Conservation (phyloP, 1,140 invertebrate genomes). For the Rhyacophila brunnea region DNA sequence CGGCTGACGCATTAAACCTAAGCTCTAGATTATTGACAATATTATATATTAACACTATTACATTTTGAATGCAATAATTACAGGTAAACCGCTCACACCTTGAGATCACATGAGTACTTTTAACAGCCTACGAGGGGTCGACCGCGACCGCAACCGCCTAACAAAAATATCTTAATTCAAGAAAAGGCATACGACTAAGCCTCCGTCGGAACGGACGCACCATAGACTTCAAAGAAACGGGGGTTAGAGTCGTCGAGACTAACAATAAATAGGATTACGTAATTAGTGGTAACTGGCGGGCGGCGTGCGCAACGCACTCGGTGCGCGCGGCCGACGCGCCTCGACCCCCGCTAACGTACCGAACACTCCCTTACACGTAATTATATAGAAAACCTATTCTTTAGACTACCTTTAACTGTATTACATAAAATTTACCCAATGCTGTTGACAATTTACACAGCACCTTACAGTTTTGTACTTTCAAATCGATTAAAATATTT, state of each 20-base stretch:
- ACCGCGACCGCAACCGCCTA: conserved; percentile 1
- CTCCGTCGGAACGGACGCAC: too few relatives aligned
- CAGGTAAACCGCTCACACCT: conserved; percentile 35
- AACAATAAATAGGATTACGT: conserved; percentile 5
- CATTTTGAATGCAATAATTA: conserved; percentile 37
- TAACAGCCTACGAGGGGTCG: conserved; percentile 29
- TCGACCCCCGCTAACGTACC: conserved; percentile 20
- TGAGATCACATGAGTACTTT: conserved; percentile 37
- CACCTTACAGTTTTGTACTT: conserved; percentile 37
- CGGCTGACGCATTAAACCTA: conserved; percentile 29
- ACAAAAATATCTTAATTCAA: conserved; percentile 7
- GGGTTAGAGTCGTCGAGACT: conserved; percentile 20
- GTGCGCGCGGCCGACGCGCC: neutral
- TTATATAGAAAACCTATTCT: conserved; percentile 34
- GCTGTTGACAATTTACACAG: conserved; percentile 36
- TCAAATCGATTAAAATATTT: conserved; percentile 37
- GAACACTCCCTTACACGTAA: conserved; percentile 28
- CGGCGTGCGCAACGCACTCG: neutral
- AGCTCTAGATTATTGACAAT: conserved; percentile 33
- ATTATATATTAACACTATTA: conserved; percentile 33
- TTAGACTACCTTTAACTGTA: conserved; percentile 32
- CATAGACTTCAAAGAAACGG: neutral
- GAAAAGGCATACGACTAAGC: conserved; percentile 1
- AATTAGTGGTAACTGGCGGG: conserved; percentile 14
- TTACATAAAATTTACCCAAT: conserved; percentile 36